phyloP scores from a whole-genome alignment of 2,797 vertebrate species.

The Streptopelia turtur region DNA sequence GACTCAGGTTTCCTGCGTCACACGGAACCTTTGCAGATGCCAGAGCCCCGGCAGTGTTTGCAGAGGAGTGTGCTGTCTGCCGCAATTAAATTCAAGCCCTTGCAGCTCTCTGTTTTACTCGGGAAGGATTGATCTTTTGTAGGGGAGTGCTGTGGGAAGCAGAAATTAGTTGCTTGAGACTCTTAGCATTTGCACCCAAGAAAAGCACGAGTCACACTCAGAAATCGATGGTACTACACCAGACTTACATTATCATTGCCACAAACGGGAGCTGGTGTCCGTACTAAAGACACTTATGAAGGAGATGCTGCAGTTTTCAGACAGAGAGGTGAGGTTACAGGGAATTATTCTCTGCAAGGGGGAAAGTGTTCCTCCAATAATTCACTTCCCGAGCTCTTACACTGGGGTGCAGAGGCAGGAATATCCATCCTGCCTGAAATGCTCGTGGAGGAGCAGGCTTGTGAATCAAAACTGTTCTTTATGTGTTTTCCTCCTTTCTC shows the following conservation, averaged over 20 bases:
- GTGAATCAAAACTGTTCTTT: background rate
- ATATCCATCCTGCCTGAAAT: background rate
- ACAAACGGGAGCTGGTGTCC: background rate
- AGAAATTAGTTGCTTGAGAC: background rate
- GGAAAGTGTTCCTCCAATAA: background rate
- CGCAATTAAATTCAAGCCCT: background rate
- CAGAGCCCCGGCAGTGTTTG: background rate
- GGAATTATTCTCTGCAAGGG: background rate
- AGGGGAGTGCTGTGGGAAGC: background rate
- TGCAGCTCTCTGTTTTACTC: background rate
- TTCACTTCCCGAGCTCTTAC: background rate
- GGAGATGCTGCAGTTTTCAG: background rate
- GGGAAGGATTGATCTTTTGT: background rate
- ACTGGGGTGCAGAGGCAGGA: background rate
- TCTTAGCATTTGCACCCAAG: background rate
- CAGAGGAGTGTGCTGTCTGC: background rate
- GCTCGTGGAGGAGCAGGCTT: background rate
- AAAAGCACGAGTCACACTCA: background rate
- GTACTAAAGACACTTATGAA: background rate
- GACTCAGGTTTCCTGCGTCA: conserved; percentile 4
- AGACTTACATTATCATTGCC: background rate
- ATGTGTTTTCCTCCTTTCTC: background rate
- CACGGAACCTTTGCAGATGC: conserved; percentile 10
- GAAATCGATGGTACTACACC: background rate
- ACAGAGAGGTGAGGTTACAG: background rate